Conservation (phyloP, 2,888 invertebrate genomes). For the Bombyx huttoni region DNA sequence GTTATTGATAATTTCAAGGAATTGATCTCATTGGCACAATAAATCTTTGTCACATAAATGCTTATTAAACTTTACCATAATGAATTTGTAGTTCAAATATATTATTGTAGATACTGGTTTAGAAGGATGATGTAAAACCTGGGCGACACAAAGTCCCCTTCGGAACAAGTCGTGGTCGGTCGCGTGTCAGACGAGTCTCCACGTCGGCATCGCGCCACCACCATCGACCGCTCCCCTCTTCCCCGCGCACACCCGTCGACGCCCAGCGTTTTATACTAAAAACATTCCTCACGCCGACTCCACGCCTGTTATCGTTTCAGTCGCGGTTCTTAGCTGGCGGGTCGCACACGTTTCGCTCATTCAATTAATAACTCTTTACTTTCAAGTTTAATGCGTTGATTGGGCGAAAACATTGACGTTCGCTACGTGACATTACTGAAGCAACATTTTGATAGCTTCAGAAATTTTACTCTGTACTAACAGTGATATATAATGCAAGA, state of each 20-base stretch:
- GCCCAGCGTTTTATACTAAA: conserved; percentile 14
- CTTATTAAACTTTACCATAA: too few species aligned
- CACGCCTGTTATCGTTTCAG: conserved; percentile 28
- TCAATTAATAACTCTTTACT: not conserved
- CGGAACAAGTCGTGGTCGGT: conserved; percentile 45
- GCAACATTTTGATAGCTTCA: conserved; percentile 1
- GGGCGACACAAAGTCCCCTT: conserved; percentile 16
- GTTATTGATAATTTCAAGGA: too few species aligned
- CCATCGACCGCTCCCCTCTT: conserved; percentile 26
- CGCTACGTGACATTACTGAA: conserved; percentile 11
- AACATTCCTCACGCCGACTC: conserved; percentile 38
- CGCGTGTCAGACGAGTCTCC: conserved; percentile 66
- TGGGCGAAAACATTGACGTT: conserved; percentile 8
- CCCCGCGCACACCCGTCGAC: conserved; percentile 15
- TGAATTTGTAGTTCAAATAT: not conserved
- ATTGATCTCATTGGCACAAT: too few species aligned
- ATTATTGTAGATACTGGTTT: not conserved
- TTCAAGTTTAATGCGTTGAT: not conserved
- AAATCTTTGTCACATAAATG: too few species aligned
- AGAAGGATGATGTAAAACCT: not conserved
- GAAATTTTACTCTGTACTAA: not conserved
- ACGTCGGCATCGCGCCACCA: conserved; percentile 68
- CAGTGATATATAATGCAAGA: conserved; percentile 4
- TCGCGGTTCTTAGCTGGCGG: conserved; percentile 25
- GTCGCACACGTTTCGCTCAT: conserved; percentile 19